Conservation (phyloP, 2,888 invertebrate species). For the Tenthredo distinguenda region DNA sequence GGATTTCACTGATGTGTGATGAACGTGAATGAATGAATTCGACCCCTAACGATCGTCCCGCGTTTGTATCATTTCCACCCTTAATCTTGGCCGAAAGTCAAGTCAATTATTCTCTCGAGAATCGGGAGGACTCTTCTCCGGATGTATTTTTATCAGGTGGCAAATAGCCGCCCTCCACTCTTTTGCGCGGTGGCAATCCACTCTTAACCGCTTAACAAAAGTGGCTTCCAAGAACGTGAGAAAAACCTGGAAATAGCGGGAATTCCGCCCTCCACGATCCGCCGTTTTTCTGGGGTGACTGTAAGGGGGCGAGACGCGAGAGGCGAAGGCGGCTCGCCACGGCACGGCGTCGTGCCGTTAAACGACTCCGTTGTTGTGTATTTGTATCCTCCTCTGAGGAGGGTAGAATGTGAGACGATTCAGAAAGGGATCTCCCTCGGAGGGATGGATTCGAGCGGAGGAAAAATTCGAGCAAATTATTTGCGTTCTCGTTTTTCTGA, state of each 20-base stretch:
- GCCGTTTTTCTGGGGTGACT: not conserved
- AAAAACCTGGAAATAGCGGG: constrained; percentile 48
- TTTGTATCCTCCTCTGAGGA: constrained; percentile 58
- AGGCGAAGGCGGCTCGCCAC: constrained; percentile 23
- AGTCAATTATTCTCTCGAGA: constrained; percentile 38
- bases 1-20: no score
- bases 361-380: constrained; percentile 53
- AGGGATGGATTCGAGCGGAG: not conserved
- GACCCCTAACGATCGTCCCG: not conserved
- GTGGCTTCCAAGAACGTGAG: constrained; percentile 76
- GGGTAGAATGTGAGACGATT: constrained; percentile 64
- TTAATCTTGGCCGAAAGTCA: not conserved
- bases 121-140: constrained; percentile 19
- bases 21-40: not conserved
- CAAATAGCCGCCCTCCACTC: constrained; percentile 67
- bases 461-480: not conserved
- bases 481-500: not conserved
- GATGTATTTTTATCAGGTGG: constrained; percentile 51
- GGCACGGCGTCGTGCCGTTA: constrained; percentile 50
- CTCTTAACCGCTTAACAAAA: constrained; percentile 75
- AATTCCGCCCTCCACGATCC: constrained; percentile 31
- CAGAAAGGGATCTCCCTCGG: constrained; percentile 38
- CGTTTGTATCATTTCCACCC: not conserved
- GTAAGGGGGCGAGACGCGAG: constrained; percentile 15
- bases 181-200: constrained; percentile 57